Evolutionary conservation across 2,888 invertebrate genomes (phyloP), one percentile per base, ranked within the genome.

Genomic region (Willowsia nigromaculata): DNA sequence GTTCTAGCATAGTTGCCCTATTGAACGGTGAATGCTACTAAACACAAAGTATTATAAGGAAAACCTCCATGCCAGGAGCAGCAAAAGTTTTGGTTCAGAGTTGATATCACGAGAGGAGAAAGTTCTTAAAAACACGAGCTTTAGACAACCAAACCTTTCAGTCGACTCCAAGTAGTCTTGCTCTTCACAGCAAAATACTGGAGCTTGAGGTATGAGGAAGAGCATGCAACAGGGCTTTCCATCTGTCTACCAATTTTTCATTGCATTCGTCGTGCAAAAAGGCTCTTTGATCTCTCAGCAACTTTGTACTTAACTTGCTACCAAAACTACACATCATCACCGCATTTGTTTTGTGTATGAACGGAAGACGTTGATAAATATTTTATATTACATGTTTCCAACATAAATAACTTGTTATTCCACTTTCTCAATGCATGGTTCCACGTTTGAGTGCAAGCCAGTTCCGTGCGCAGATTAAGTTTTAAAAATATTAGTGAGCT

Each of bases 101-200:
- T 30, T 7, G 47, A n/a, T n/a, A n/a, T n/a, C n/a, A n/a, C n/a
- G n/a, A n/a, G n/a, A n/a, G n/a, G 76, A 76, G 13, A 47, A 76
- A 76, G 50, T 76, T 76, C 30, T 47, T 43, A n/a, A 89, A 89
- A 89, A 85, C 84, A 68, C 7, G 84, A 89, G 80, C 50, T 68
- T 4, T 33, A 11, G 62, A 25, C 22, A 47, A 4, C 13, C 15
- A 1, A 62, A 25, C 22, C 78, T 89, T 85, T 47, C 89, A 89
- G 89, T 89, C 80, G 84, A 85, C 89, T 89, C 80, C 76, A 59
- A 89, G 89, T 80, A 30, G 89, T 89, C 89, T 78, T 89, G 50
- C 68, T 22, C 80, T 30, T 18, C 88, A 76, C 74, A 88, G 53
- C 83, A 68, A 18, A 50, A 82, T 9, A n/a, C 37, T 30, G 53